Evolutionary conservation across 2,888 invertebrate species (phyloP).

Genomic region (Gortyna flavago): DNA sequence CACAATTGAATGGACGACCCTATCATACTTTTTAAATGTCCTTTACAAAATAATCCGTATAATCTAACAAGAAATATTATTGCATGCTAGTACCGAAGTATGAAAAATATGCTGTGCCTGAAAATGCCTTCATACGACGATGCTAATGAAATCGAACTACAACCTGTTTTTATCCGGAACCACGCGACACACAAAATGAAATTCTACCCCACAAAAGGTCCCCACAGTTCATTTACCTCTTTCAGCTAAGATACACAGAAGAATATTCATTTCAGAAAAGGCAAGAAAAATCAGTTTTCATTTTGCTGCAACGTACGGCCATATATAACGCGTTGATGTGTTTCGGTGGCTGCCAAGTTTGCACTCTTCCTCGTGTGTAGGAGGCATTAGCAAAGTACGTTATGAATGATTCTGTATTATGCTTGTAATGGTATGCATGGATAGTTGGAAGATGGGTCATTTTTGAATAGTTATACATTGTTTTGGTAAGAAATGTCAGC

Average conservation of each 20-base stretch:
- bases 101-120: not conserved
- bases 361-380: conserved; percentile 30
- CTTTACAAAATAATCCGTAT: not conserved
- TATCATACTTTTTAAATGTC: not conserved
- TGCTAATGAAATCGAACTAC: conserved; percentile 17
- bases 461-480: not conserved
- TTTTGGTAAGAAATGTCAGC: not conserved
- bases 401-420: conserved; percentile 51
- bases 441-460: not conserved
- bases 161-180: conserved; percentile 1
- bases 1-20: no score
- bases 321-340: conserved; percentile 52
- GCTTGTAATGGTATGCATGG: not conserved
- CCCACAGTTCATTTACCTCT: conserved; percentile 51
- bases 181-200: not conserved
- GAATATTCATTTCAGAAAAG: conserved; percentile 47
- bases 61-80: not conserved
- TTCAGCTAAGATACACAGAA: conserved; percentile 40
- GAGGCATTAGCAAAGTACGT: conserved; percentile 58
- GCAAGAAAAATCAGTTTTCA: conserved; percentile 56
- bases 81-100: not conserved
- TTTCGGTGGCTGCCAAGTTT: conserved; percentile 54
- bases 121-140: conserved; percentile 11
- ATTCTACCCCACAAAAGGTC: conserved; percentile 19
- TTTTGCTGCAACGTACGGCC: conserved; percentile 40